phyloP scores from a whole-genome alignment of 2,888 invertebrate species.

The Lycaena phlaeas region DNA sequence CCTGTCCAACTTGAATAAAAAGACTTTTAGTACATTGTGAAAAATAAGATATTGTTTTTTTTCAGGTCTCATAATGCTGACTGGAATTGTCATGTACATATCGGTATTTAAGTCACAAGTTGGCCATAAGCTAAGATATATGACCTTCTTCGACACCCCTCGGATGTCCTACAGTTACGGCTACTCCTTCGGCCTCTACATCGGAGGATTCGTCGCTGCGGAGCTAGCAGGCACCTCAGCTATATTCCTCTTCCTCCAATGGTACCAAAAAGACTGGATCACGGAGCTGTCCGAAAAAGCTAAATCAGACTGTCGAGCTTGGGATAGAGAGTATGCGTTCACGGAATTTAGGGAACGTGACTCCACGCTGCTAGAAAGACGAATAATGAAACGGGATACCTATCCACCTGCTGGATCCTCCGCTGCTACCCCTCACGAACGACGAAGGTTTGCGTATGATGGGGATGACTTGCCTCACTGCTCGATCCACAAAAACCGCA shows the following conservation, averaged over 20 bases:
- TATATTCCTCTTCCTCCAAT: conserved; percentile 88
- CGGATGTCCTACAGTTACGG: conserved; percentile 90
- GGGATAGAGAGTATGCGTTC: conserved; percentile 67
- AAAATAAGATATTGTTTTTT: no score
- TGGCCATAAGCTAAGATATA: conserved; percentile 87
- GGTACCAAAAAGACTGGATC: conserved; percentile 79
- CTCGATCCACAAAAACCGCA: conserved; percentile 72
- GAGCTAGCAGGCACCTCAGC: conserved; percentile 90
- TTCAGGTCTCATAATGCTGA: conserved; percentile 90
- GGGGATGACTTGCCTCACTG: conserved; percentile 71
- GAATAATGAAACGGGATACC: conserved; percentile 64
- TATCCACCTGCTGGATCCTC: conserved; percentile 56
- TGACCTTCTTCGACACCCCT: conserved; percentile 83
- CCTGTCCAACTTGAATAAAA: background rate
- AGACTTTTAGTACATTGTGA: no score
- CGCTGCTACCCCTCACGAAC: conserved; percentile 61
- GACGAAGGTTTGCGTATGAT: conserved; percentile 77
- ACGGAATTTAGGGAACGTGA: conserved; percentile 62
- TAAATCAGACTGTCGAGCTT: conserved; percentile 59
- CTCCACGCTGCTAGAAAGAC: conserved; percentile 51
- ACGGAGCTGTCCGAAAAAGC: conserved; percentile 65
- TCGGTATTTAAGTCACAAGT: conserved; percentile 93
- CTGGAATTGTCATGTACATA: conserved; percentile 94
- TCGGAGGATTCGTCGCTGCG: conserved; percentile 86
- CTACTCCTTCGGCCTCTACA: conserved; percentile 89